These are phyloP conservation scores for Chelon auratus DNA, from an alignment of 2,797 vertebrate species.

Conservation along the genomic window DNA sequence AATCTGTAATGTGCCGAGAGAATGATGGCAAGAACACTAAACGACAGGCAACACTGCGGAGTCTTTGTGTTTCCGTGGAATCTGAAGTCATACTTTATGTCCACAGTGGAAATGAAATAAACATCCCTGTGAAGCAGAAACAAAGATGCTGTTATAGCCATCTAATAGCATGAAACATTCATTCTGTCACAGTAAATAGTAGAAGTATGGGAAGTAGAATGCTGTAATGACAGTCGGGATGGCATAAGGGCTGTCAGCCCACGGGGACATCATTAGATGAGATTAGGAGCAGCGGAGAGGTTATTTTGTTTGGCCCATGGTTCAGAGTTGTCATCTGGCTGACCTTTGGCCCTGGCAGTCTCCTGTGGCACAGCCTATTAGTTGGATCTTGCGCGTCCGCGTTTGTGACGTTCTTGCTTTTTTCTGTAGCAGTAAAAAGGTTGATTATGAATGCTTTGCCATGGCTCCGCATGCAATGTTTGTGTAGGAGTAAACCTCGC, in stretches of 20 bases:
- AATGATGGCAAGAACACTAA: slow-evolving; percentile 31
- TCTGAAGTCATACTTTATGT: slow-evolving; percentile 12
- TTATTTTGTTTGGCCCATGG: slow-evolving; percentile 54
- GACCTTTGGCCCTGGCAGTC: slow-evolving; percentile 45
- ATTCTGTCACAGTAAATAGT: slow-evolving; percentile 15
- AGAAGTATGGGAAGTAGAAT: slow-evolving; percentile 7
- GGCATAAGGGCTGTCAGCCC: slow-evolving; percentile 38
- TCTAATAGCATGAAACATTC: slow-evolving; percentile 39
- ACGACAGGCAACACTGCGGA: background rate
- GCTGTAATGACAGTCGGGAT: slow-evolving; percentile 29
- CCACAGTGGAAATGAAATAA: slow-evolving; percentile 21
- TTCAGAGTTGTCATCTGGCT: slow-evolving; percentile 55
- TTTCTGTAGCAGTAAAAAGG: slow-evolving; percentile 33
- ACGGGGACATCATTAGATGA: slow-evolving; percentile 60
- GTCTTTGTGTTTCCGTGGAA: slow-evolving; percentile 13
- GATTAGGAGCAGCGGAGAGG: slow-evolving; percentile 58
- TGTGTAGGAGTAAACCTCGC: slow-evolving; percentile 24
- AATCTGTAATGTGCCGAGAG: slow-evolving; percentile 26
- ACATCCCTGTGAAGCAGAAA: slow-evolving; percentile 27
- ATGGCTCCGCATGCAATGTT: slow-evolving; percentile 13
- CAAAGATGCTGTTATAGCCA: slow-evolving; percentile 10
- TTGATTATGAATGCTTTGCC: slow-evolving; percentile 21
- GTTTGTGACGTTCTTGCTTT: slow-evolving; percentile 23
- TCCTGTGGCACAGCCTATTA: slow-evolving; percentile 33
- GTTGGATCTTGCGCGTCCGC: slow-evolving; percentile 24